Evolutionary conservation across 92 coral and sea anemone genomes (phyloP), one percentile per base, ranked within the genome.

Genomic region (Porites lobata): DNA sequence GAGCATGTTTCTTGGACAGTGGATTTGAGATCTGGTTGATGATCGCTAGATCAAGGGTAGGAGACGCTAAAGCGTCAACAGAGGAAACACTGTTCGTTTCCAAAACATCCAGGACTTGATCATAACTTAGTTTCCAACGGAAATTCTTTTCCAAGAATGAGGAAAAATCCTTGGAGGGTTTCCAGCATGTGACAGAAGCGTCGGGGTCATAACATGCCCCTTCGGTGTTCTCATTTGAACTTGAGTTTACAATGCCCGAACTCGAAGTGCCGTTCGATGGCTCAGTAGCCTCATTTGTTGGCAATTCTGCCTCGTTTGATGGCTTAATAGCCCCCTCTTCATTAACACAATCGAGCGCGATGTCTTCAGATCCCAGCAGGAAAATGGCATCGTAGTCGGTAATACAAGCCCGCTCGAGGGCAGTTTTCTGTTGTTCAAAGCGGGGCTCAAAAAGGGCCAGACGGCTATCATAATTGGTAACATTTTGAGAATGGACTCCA

Each of bases 1-100:
- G 86, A 62, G 65, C 80, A 24, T 24, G 9, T 64, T 87, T 80
- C 4, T 62, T 78, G 22, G 79, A 75, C 17, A 8, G 6, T n/a
- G n/a, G 7, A 21, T 7, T 10, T 7, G 17, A 53, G 19, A 75
- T 75, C 22, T 53, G 65, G 29, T 75, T 53, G 7, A 20, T 2
- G 47, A 75, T 21, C 24, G 65, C 10, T 1, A 3, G 3, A 7
- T 75, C 20, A 14, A 75, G 26, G 15, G 19, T 53, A 8, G 51
- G 20, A 1, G 65, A 52, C 7, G 58, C 22, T 15, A 75, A 20
- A 10, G n/a, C 24, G 47, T 75, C 50, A 1, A 75, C 79, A 53
- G 50, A 75, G 13, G 51, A 50, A 56, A 57, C 9, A 8, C 50
- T 20, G 26, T 58, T 8, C 17, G 11, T 19, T 9, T 75, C 50